Percentiles rank a stretch among this genome's conserved stretches.
These are phyloP conservation scores for Chelonia mydas DNA, from an alignment of 2,797 vertebrate species.

Conservation along the genomic window DNA sequence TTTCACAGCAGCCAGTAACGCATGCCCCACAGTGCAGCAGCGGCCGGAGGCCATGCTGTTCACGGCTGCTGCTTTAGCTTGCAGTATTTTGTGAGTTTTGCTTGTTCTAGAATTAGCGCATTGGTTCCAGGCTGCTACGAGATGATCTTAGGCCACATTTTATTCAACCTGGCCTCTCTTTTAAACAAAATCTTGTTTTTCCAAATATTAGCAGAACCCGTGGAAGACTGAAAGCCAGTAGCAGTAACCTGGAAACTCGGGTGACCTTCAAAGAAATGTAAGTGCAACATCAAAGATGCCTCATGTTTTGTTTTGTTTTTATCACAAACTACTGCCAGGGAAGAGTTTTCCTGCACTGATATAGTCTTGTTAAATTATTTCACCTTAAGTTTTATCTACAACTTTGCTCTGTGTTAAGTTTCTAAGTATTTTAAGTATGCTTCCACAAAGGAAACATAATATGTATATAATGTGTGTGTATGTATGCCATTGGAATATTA, in stretches of 20 bases:
- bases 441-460: not conserved
- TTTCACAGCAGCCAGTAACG: not conserved
- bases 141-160: accelerated
- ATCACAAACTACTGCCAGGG: not conserved
- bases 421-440: not conserved
- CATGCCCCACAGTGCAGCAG: not conserved
- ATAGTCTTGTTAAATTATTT: slow-evolving; percentile 38
- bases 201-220: not conserved
- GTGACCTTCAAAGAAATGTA: slow-evolving; percentile 40
- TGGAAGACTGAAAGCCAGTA: slow-evolving; percentile 46
- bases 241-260: slow-evolving; percentile 19
- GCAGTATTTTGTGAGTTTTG: accelerated
- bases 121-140: accelerated
- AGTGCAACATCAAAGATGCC: slow-evolving; percentile 20
- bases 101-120: not conserved
- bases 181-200: not conserved
- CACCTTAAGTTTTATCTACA: slow-evolving; percentile 50
- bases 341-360: not conserved
- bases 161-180: not conserved
- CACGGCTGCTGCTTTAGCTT: accelerated
- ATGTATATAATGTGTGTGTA: not conserved
- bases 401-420: slow-evolving; percentile 37
- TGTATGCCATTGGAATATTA: slow-evolving; percentile 26
- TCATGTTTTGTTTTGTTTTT: not conserved
- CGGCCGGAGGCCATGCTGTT: not conserved